Base-by-base conservation (phyloP, 1,140 invertebrate genomes). In the Heterodera carotae region DNA sequence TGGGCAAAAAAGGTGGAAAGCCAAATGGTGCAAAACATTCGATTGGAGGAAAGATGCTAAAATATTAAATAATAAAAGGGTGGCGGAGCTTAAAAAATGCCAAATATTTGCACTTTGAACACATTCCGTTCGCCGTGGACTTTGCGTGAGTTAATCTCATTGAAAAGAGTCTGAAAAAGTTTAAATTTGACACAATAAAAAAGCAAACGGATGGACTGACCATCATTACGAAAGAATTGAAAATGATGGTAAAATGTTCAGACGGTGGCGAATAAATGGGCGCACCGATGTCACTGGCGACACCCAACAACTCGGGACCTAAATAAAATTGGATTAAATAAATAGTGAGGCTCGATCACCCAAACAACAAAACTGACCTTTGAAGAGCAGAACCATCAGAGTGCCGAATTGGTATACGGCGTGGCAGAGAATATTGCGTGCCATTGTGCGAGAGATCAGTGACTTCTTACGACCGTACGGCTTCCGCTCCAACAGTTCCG, bases 41-140 rank as follows among this genome's bases (percentile, higher is more conserved):
- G 95, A 91, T 99, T 99, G 79, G 94, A 93, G 88, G 96, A 94
- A 81, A 99, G 92, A 85, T 95, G 94, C 89, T 94, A 66, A 75
- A 84, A 75, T 71, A 22, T n/a, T n/a, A n/a, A 69, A 34, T 25
- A 34, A 2, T 12, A 48, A 69, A n/a, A 8, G 31, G 18, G 6
- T 39, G 36, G 0, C 6, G 8, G 22, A 29, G 18, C 7, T 22
- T 59, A 29, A n/a, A 18, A 70, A 12, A 29, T 69, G 8, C 39
- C 4, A 78, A 48, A 69, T 18, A 74, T 22, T 27, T n/a, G 56
- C 48, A 78, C 76, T 77, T 84, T 87, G 72, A 87, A 96, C 83
- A 99, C 93, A 90, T 99, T 98, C 85, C 97, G 91, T 90, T 99
- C 95, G 78, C 96, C 97, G 90, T 99, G 97, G 87, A 99, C 98